Conservation (phyloP, 2,888 invertebrate species). For the Drosophila paranaensis region DNA sequence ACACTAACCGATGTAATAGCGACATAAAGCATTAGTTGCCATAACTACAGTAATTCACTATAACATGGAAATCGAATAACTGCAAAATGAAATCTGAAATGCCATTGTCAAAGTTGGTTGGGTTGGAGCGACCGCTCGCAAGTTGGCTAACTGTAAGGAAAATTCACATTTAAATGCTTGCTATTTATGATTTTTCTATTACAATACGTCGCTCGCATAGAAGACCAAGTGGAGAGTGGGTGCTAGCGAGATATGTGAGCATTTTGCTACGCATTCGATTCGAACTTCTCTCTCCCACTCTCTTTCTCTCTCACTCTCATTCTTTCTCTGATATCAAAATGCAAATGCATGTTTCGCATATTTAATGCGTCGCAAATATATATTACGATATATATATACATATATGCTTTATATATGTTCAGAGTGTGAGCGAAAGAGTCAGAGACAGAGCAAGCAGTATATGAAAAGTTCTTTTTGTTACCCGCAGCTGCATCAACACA, state of each 20-base stretch:
- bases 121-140: background rate
- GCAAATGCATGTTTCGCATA: constrained; percentile 75
- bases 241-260: constrained; percentile 24
- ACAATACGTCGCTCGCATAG: constrained; percentile 23
- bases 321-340: constrained; percentile 60
- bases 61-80: constrained; percentile 57
- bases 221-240: constrained; percentile 9
- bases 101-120: constrained; percentile 24
- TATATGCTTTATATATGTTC: constrained; percentile 27
- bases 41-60: constrained; percentile 57
- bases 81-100: constrained; percentile 51
- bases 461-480: constrained; percentile 65
- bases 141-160: constrained; percentile 9
- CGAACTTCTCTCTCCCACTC: background rate
- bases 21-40: constrained; percentile 32
- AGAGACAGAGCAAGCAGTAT: constrained; percentile 15
- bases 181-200: constrained; percentile 55
- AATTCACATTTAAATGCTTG: constrained; percentile 40
- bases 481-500: constrained; percentile 70
- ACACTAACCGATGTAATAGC: background rate
- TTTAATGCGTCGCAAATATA: constrained; percentile 64
- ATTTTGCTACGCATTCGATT: constrained; percentile 36
- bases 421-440: background rate
- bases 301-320: background rate
- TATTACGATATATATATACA: constrained; percentile 12